A percentile compares a stretch with the other conserved stretches of the same genome.
These are phyloP conservation scores for Champsocephalus gunnari DNA, from an alignment of 2,797 vertebrate species.

Conservation along the genomic window DNA sequence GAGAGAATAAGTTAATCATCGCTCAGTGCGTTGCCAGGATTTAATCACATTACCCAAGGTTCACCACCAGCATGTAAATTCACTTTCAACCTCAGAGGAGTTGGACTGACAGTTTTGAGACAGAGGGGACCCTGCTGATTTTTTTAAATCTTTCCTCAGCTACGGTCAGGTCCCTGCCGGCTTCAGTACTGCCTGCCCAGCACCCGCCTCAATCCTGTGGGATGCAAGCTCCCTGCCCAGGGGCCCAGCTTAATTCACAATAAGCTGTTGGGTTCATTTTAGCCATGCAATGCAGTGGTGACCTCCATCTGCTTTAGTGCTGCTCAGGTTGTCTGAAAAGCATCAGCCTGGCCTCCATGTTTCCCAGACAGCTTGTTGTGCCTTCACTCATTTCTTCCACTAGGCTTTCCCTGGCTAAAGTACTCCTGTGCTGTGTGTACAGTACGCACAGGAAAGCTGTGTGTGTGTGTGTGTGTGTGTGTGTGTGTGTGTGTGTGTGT, in stretches of 20 bases:
- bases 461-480: background rate
- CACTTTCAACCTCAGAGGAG: conserved; percentile 65
- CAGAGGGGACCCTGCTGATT: conserved; percentile 42
- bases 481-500: conserved; percentile 8
- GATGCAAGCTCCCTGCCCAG: conserved; percentile 54
- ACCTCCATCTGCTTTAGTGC: conserved; percentile 68
- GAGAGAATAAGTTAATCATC: conserved; percentile 85
- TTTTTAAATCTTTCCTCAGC: conserved; percentile 43
- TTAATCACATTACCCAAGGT: conserved; percentile 80
- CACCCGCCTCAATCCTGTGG: conserved; percentile 52
- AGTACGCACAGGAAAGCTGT: conserved; percentile 47
- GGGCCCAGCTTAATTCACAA: conserved; percentile 62
- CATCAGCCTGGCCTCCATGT: conserved; percentile 53
- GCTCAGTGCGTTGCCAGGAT: conserved; percentile 72
- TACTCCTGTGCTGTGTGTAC: conserved; percentile 61
- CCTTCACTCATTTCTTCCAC: conserved; percentile 67
- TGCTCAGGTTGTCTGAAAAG: conserved; percentile 64
- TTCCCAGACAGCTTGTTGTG: conserved; percentile 66
- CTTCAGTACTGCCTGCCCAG: conserved; percentile 41
- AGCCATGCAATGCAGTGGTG: conserved; percentile 57
- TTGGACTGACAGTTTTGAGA: conserved; percentile 52
- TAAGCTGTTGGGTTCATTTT: conserved; percentile 69
- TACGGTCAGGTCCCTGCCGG: conserved; percentile 38
- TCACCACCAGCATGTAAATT: conserved; percentile 79
- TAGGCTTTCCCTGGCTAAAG: conserved; percentile 36